These are phyloP conservation scores for Tiliacea citrago DNA, from an alignment of 2,888 invertebrate species.

Conservation along the genomic window DNA sequence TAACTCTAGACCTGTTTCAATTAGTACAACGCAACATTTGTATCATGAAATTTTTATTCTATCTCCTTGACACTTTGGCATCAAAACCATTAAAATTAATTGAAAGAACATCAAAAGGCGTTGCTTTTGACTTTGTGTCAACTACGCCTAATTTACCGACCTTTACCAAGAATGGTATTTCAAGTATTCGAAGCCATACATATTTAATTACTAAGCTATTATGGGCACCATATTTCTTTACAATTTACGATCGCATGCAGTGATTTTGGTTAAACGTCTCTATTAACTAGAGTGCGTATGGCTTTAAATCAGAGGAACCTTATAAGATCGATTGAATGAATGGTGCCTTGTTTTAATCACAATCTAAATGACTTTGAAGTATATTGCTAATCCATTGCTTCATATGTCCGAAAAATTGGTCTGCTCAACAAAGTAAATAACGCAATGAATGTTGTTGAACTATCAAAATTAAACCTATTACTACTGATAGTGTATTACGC, in stretches of 20 bases:
- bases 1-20: background rate
- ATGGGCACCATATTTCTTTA: slow-evolving; percentile 37
- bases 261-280: slow-evolving; percentile 26
- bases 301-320: slow-evolving; percentile 9
- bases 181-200: slow-evolving; percentile 39
- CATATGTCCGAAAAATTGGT: no score
- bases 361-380: no score
- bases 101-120: background rate
- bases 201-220: slow-evolving; percentile 55
- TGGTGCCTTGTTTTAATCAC: no score
- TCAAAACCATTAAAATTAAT: background rate
- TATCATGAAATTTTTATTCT: background rate
- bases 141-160: slow-evolving; percentile 25
- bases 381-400: no score
- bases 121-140: slow-evolving; percentile 18
- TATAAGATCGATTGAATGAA: background rate
- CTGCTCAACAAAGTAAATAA: no score
- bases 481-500: no score
- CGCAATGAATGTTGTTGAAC: no score
- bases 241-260: slow-evolving; percentile 60
- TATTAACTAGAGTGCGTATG: slow-evolving; percentile 29
- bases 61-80: background rate
- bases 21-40: background rate
- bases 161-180: slow-evolving; percentile 44
- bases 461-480: no score